Conservation (phyloP, 2,113 vertebrate genomes). For the Stigmatopora nigra region DNA sequence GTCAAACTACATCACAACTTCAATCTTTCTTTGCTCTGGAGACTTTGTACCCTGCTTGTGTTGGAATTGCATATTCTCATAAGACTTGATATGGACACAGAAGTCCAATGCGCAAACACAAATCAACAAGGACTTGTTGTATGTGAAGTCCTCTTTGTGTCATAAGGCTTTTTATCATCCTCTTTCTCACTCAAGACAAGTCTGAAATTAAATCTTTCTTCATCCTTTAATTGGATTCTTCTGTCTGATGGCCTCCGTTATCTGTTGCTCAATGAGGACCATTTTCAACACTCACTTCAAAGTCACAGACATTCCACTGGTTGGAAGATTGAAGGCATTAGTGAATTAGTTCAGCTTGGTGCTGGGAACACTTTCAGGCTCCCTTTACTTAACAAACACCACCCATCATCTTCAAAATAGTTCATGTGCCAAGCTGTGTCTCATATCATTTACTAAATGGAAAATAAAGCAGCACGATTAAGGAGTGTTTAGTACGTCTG, state of each 20-base stretch:
- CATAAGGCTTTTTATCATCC: conserved; percentile 10
- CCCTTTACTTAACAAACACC: neutral
- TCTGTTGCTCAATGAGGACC: conserved; percentile 20
- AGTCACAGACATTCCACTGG: conserved; percentile 11
- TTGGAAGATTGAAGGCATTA: neutral
- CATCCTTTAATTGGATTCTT: conserved; percentile 46
- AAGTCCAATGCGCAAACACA: no score
- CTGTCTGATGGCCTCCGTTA: conserved; percentile 19
- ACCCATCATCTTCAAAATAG: neutral
- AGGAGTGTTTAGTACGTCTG: no score
- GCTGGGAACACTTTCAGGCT: neutral
- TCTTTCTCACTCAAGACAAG: conserved; percentile 13
- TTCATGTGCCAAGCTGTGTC: neutral
- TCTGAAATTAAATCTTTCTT: conserved; percentile 22
- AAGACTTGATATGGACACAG: neutral
- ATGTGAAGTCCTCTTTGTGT: neutral
- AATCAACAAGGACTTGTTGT: neutral
- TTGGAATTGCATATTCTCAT: neutral
- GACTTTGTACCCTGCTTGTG: neutral
- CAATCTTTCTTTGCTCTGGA: neutral
- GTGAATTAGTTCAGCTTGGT: neutral
- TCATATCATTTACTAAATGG: neutral
- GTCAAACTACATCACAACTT: conserved; percentile 21
- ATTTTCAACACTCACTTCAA: conserved; percentile 35
- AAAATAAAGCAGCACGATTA: neutral